Evolutionary conservation across 2,888 invertebrate genomes (phyloP), one percentile per base, ranked within the genome.

Genomic region (Cetonia aurata): DNA sequence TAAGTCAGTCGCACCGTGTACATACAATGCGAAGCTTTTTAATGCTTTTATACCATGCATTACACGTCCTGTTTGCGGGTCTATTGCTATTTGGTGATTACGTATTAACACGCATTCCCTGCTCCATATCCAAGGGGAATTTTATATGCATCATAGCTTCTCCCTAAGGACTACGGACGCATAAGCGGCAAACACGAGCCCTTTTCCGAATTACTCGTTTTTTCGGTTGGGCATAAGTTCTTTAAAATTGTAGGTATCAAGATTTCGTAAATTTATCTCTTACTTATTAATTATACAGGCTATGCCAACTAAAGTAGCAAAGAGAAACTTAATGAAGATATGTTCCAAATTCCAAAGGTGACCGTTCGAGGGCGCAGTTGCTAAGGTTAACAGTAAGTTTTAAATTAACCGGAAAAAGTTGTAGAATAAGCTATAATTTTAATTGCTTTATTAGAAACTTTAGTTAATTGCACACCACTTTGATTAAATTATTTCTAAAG

Each of bases 31-130:
- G 67, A 41, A 46, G 65, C 72, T 71, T 74, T 76, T 74, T 76
- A 74, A 76, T 75, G 75, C 72, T 69, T 73, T 72, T 71, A 70
- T 73, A 57, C 73, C 76, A 75, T 75, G 76, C 74, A 75, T 71
- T 66, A 48, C 68, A 50, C 31, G 67, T 67, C 48, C 55, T 67
- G 72, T 67, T 67, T 59, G 59, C 57, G 52, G 46, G 48, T 60
- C 50, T 67, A 44, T 67, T 70, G 59, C 70, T 62, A 62, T 62
- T 60, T 62, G 44, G 62, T 60, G 67, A 71, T 71, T 60, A 60
- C 55, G 31, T 65, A 67, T 68, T 67, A 69, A 62, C 73, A 73
- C 71, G 71, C 71, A 65, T 65, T 50, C 62, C 50, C 62, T 37
- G n/a, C 17, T 33, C 50, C 17, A 19, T 42, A 25, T 9, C 42